Conservation (phyloP, 2,113 vertebrate genomes). For the Scomber japonicus region DNA sequence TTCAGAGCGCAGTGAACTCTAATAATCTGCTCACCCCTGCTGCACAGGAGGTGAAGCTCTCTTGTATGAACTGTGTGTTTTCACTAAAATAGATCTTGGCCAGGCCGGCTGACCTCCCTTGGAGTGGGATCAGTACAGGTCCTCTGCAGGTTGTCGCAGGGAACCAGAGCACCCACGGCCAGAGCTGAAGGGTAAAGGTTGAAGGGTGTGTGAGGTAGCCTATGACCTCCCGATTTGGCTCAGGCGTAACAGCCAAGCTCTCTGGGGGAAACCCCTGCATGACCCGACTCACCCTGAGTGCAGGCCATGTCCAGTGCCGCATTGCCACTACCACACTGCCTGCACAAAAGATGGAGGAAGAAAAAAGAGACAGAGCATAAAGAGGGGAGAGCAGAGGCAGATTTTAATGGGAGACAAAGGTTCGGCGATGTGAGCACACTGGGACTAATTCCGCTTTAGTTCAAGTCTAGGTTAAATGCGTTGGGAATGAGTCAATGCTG, state of each 20-base stretch:
- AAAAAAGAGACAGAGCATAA: conserved; percentile 3
- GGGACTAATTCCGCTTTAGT: conserved; percentile 89
- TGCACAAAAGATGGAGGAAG: conserved; percentile 35
- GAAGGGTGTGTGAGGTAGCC: conserved; percentile 69
- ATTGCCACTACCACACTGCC: not conserved
- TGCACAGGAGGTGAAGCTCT: conserved; percentile 51
- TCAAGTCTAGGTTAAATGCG: conserved; percentile 90
- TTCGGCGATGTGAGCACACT: conserved; percentile 56
- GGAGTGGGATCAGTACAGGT: conserved; percentile 47
- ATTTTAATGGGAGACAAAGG: conserved; percentile 65
- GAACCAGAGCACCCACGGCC: conserved; percentile 48
- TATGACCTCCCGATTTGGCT: conserved; percentile 74
- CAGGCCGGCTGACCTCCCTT: conserved; percentile 63
- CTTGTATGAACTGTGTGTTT: conserved; percentile 68
- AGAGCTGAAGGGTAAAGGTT: conserved; percentile 66
- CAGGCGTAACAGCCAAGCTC: conserved; percentile 56
- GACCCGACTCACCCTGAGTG: conserved; percentile 57
- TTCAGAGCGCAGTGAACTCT: conserved; percentile 38
- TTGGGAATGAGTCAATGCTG: conserved; percentile 90
- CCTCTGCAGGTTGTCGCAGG: conserved; percentile 70
- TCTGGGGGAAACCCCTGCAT: conserved; percentile 50
- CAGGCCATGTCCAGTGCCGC: conserved; percentile 32
- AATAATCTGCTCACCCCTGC: conserved; percentile 46
- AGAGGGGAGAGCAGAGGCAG: conserved; percentile 22
- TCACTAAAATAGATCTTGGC: conserved; percentile 72